These are phyloP conservation scores for Lipotes vexillifer DNA, from an alignment of 2,113 vertebrate genomes.

Conservation along the genomic window DNA sequence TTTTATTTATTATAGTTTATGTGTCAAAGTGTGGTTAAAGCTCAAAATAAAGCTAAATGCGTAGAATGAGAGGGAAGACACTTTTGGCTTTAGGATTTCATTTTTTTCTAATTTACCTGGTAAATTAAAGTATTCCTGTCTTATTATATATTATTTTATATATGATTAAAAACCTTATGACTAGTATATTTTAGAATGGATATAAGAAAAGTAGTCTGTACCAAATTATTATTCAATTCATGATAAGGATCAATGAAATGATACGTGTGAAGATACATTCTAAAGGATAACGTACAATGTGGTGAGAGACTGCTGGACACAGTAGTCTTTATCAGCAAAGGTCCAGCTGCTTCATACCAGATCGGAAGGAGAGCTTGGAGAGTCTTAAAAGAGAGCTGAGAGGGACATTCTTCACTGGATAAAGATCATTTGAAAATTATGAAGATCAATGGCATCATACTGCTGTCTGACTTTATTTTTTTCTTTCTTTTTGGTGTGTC, in stretches of 20 bases:
- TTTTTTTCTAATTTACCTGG: constrained; percentile 27
- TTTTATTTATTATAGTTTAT: constrained; percentile 25
- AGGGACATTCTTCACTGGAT: not conserved
- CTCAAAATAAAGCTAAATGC: not conserved
- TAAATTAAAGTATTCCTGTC: constrained; percentile 7
- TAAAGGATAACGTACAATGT: not conserved
- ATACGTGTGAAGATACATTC: not conserved
- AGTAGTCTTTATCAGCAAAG: not conserved
- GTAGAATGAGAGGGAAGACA: not conserved
- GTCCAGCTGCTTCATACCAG: not conserved
- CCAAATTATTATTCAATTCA: constrained; percentile 2
- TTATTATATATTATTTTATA: not conserved
- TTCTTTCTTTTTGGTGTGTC: not conserved
- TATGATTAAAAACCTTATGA: constrained; percentile 29
- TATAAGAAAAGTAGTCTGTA: not conserved
- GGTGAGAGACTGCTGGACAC: not conserved
- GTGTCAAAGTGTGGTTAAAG: not conserved
- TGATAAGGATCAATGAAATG: not conserved
- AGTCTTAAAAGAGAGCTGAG: not conserved
- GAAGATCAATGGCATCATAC: not conserved
- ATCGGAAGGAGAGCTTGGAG: not conserved
- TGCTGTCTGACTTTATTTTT: not conserved
- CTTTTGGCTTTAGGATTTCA: not conserved
- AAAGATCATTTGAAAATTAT: not conserved
- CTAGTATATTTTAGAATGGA: constrained; percentile 7